These are phyloP conservation scores for Hippocampus comes DNA, from an alignment of 2,113 vertebrate genomes.

Conservation along the genomic window DNA sequence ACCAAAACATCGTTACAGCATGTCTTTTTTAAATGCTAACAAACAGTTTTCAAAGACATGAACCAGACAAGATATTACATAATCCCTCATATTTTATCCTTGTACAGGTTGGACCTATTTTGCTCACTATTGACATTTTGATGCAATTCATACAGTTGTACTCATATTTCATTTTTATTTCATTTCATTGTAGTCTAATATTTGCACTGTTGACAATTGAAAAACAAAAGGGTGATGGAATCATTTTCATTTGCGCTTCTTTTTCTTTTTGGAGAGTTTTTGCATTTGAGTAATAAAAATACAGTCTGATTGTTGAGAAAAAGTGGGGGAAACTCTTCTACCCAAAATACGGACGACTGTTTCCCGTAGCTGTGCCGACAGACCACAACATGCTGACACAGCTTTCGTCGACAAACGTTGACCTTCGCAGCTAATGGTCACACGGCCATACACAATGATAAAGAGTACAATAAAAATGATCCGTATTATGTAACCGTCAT, in stretches of 20 bases:
- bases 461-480: not conserved
- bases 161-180: not conserved
- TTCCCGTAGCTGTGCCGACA: not conserved
- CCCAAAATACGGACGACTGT: not conserved
- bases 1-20: not conserved
- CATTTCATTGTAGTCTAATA: not conserved
- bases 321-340: too few species aligned
- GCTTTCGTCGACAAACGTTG: conserved; percentile 3
- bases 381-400: conserved; percentile 4
- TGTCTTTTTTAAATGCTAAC: not conserved
- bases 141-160: not conserved
- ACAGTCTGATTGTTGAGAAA: not conserved
- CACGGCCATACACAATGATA: not conserved
- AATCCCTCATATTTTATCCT: not conserved
- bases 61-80: not conserved
- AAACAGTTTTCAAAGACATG: not conserved
- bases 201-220: too few species aligned
- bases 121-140: not conserved
- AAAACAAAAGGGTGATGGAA: not conserved
- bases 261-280: not conserved
- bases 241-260: not conserved
- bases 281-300: not conserved
- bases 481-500: not conserved
- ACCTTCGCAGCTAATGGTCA: not conserved
- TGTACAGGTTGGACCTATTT: not conserved